Evolutionary conservation across 2,797 vertebrate species (phyloP), one percentile per base, ranked within the genome.

Genomic region (Urophycis tenuis): DNA sequence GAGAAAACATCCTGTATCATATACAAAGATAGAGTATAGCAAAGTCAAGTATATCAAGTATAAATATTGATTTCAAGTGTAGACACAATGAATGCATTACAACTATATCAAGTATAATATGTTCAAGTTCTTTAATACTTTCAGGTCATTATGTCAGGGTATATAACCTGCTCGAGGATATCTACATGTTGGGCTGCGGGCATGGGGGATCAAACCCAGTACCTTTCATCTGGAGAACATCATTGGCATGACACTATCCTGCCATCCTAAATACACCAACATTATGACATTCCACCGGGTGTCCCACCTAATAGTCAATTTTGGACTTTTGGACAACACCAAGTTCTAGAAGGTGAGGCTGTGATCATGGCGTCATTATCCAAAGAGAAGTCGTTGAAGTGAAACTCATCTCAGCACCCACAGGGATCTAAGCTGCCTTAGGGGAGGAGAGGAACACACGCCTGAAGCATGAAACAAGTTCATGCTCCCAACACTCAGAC

Each of bases 361-460:
- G 92, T 94, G 80, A 94, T 94, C 94, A 94, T 94, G 85, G 92
- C 94, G 0, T 94, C 93, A 25, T 87, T 93, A 89, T 94, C 93
- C 87, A 94, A 81, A 60, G 94, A 93, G 86, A 94, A 94, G 87
- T 94, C 93, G 30, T 93, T 94, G 87, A 94, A 94, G 85, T 93
- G 87, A 81, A 94, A 93, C 86, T 93, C 91, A 30, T 93, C 83
- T 94, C 94, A 67, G 77, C 89, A 89, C 92, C 91, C 82, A 92
- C 80, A 67, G 94, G 94, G 84, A 94, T 93, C 88, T 94, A 94
- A 67, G 93, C 93, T 84, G 94, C 94, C 94, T 94, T 77, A 41
- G 39, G 79, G 84, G 53, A 60, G 22, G 22, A 60, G 22, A 12
- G 19, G 11, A 22, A 60, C n/a, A 60, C 53, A 60, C 7, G 53